Conservation (phyloP, 2,113 vertebrate species). For the Calyptommatus sinebrachiatus region DNA sequence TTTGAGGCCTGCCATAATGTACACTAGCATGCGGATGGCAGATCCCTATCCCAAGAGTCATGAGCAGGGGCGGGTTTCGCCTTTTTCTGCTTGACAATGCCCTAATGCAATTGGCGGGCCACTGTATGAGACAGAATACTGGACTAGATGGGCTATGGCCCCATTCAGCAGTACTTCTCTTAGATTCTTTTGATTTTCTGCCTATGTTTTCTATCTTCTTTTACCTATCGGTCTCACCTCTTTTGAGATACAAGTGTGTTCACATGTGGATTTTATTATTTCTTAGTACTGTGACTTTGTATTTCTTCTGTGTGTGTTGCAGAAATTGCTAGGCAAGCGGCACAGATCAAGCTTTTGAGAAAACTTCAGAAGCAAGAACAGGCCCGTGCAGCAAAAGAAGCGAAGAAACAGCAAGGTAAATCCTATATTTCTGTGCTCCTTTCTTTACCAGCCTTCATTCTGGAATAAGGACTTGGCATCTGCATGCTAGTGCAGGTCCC, state of each 20-base stretch:
- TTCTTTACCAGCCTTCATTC: no score
- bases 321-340: conserved; percentile 95
- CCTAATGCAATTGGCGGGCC: no score
- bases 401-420: conserved; percentile 89
- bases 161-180: no score
- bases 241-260: conserved; percentile 4
- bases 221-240: neutral
- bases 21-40: no score
- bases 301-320: conserved; percentile 51
- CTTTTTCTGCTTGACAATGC: no score
- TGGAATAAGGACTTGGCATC: no score
- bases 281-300: conserved; percentile 1
- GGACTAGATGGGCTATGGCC: no score
- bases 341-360: conserved; percentile 92
- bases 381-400: conserved; percentile 90
- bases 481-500: no score
- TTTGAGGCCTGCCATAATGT: no score
- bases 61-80: no score
- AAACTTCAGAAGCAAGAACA: conserved; percentile 93
- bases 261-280: conserved; percentile 32
- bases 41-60: no score
- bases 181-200: neutral
- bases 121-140: no score
- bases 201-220: neutral
- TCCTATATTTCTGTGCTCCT: conserved; percentile 7